Percentiles rank a stretch among this genome's conserved stretches.
phyloP scores from a whole-genome alignment of 1,140 invertebrate genomes.

The Metaphire vulgaris region DNA sequence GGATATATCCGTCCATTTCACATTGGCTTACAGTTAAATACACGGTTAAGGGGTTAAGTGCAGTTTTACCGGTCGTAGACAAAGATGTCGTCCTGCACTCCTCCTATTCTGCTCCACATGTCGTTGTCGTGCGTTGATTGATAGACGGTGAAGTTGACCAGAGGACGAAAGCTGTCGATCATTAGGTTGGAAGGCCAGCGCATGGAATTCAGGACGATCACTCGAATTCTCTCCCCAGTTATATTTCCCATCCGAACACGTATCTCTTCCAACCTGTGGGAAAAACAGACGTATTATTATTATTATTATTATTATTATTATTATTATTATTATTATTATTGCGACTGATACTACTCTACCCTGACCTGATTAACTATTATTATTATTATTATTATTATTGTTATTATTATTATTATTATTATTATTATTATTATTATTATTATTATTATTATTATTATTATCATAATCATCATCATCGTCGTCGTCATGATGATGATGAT shows the following conservation, averaged over 20 bases:
- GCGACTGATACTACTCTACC: neutral
- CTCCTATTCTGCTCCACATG: neutral
- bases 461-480: neutral
- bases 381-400: constrained; percentile 1
- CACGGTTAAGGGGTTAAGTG: too few relatives aligned
- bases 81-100: neutral
- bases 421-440: constrained; percentile 4
- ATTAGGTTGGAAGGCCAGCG: neutral
- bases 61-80: neutral
- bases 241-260: neutral
- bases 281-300: neutral
- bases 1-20: too few relatives aligned
- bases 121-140: neutral
- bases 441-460: constrained; percentile 1
- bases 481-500: neutral
- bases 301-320: constrained; percentile 4
- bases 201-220: neutral
- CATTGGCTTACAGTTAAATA: too few relatives aligned
- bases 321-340: constrained; percentile 4
- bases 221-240: neutral
- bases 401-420: constrained; percentile 4
- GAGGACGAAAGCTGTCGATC: neutral
- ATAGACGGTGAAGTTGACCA: neutral
- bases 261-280: neutral
- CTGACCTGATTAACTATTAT: neutral